Conservation (phyloP, 2,888 invertebrate genomes). For the Andrena haemorrhoa region DNA sequence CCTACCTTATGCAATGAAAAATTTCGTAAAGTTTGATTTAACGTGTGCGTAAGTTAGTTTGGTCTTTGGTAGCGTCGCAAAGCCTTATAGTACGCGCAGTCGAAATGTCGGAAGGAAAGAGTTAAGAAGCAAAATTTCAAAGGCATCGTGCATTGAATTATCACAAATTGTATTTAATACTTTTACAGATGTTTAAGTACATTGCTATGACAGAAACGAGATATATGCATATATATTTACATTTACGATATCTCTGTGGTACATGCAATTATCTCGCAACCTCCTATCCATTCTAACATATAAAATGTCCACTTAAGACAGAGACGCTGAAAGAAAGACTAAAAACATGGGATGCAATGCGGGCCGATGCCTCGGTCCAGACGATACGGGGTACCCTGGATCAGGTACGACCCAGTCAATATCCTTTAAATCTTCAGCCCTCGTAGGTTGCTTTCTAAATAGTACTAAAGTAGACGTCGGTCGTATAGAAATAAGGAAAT, state of each 20-base stretch:
- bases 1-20: constrained; percentile 60
- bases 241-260: constrained; percentile 73
- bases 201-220: constrained; percentile 45
- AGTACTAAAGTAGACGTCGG: constrained; percentile 64
- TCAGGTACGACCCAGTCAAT: constrained; percentile 84
- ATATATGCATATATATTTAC: constrained; percentile 48
- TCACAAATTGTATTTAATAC: constrained; percentile 50
- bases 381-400: constrained; percentile 84
- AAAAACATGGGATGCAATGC: constrained; percentile 84
- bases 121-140: constrained; percentile 61
- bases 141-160: constrained; percentile 22
- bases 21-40: constrained; percentile 47
- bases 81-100: constrained; percentile 49
- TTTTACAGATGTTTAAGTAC: constrained; percentile 49
- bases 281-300: constrained; percentile 82
- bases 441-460: constrained; percentile 78
- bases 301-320: constrained; percentile 84
- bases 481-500: constrained; percentile 48
- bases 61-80: constrained; percentile 44
- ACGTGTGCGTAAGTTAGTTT: constrained; percentile 53
- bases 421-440: constrained; percentile 81
- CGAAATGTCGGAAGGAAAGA: constrained; percentile 66
- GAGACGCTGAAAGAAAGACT: constrained; percentile 83
- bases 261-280: constrained; percentile 81
- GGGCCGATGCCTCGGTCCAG: constrained; percentile 84